phyloP scores from a whole-genome alignment of 2,888 invertebrate species.

The Morinoia aosen region DNA sequence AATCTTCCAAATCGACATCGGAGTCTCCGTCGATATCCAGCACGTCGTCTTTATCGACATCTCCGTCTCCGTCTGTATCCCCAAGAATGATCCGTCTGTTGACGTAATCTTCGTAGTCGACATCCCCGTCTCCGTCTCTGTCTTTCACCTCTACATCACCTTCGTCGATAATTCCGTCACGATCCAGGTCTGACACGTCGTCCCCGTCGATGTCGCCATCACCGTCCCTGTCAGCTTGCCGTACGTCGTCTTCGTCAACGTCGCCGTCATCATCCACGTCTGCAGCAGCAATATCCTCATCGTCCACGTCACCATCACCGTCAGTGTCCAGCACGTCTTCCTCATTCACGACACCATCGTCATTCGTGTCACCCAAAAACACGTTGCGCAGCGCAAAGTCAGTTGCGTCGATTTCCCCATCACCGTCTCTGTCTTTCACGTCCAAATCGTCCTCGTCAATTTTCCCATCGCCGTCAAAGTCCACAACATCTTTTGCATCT shows the following conservation, averaged over 20 bases:
- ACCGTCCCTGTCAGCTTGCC: slow-evolving; percentile 60
- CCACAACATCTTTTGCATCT: slow-evolving; percentile 62
- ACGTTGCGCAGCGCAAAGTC: slow-evolving; percentile 56
- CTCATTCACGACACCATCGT: slow-evolving; percentile 58
- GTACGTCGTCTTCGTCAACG: slow-evolving; percentile 63
- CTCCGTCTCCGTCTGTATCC: slow-evolving; percentile 65
- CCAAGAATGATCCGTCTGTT: slow-evolving; percentile 59
- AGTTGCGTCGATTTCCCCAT: slow-evolving; percentile 64
- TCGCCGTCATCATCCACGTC: slow-evolving; percentile 66
- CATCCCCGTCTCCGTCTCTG: slow-evolving; percentile 64
- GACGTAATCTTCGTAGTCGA: slow-evolving; percentile 58
- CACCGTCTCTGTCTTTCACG: slow-evolving; percentile 62
- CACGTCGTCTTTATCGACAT: slow-evolving; percentile 65
- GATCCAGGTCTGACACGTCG: slow-evolving; percentile 64
- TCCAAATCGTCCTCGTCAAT: slow-evolving; percentile 62
- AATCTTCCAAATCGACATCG: slow-evolving; percentile 67
- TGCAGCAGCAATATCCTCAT: slow-evolving; percentile 60
- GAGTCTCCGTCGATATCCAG: slow-evolving; percentile 65
- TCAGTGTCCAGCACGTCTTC: slow-evolving; percentile 54
- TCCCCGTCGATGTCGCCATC: slow-evolving; percentile 62
- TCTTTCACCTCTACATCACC: slow-evolving; percentile 64
- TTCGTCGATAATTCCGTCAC: slow-evolving; percentile 64
- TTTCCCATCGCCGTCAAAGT: slow-evolving; percentile 65
- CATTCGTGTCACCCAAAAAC: slow-evolving; percentile 61
- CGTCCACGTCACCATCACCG: slow-evolving; percentile 65